Evolutionary conservation across 2,797 vertebrate species (phyloP).

Genomic region (Hemitrygon akajei): DNA sequence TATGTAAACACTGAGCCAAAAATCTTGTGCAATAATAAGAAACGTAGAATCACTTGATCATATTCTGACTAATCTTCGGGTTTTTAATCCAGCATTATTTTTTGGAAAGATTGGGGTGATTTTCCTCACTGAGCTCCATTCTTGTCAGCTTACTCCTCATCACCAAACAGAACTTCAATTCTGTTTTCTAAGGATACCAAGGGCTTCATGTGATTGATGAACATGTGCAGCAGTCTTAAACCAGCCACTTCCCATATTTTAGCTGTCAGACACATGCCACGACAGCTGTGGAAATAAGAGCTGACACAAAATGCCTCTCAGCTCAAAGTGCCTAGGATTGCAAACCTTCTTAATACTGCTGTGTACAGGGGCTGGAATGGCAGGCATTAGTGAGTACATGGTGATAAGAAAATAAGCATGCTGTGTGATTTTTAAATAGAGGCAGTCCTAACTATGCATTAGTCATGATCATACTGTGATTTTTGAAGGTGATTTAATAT

Average conservation of each 20-base stretch:
- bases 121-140: neutral
- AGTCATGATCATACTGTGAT: neutral
- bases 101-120: neutral
- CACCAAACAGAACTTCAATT: neutral
- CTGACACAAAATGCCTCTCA: slow-evolving; percentile 14
- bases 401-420: slow-evolving; percentile 11
- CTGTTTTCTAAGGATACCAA: neutral
- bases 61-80: neutral
- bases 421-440: neutral
- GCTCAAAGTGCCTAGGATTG: neutral
- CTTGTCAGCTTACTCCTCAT: neutral
- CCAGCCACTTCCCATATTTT: slow-evolving; percentile 20
- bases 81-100: neutral
- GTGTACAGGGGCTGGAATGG: neutral
- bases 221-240: neutral
- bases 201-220: slow-evolving; percentile 17
- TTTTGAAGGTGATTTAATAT: neutral
- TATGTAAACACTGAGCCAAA: neutral
- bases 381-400: neutral
- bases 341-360: slow-evolving; percentile 1
- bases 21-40: neutral
- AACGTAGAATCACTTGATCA: neutral
- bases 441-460: neutral
- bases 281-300: slow-evolving; percentile 30
- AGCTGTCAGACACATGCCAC: slow-evolving; percentile 14